A percentile compares a stretch with the other conserved stretches of the same genome.
Conservation (phyloP, 2,797 vertebrate genomes). For the Lithobates pipiens region DNA sequence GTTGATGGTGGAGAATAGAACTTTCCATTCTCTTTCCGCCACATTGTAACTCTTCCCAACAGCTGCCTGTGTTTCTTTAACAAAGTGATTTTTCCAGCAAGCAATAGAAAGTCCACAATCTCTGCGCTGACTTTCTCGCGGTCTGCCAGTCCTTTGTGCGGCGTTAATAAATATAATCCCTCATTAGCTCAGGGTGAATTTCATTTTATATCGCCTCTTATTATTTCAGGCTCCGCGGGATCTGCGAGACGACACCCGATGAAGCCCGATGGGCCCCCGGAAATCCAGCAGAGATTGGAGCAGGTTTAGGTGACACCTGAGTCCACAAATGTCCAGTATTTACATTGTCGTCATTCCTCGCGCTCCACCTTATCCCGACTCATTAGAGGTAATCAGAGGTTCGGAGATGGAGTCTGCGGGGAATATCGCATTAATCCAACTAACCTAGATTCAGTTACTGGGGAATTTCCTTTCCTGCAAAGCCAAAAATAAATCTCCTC, state of each 20-base stretch:
- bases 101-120: neutral
- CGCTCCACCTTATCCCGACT: neutral
- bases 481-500: neutral
- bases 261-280: neutral
- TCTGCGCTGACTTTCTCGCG: neutral
- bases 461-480: neutral
- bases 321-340: slow-evolving; percentile 33
- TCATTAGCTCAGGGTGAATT: slow-evolving; percentile 19
- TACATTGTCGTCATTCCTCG: slow-evolving; percentile 22
- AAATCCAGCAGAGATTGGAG: slow-evolving; percentile 27
- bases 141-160: neutral
- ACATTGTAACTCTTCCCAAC: no score
- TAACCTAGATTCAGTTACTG: slow-evolving; percentile 12
- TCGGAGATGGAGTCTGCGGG: neutral
- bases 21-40: no score
- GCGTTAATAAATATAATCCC: slow-evolving; percentile 12
- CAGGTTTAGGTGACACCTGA: slow-evolving; percentile 37
- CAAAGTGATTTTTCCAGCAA: neutral
- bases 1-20: no score
- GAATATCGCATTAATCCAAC: neutral
- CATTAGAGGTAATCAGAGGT: slow-evolving; percentile 7
- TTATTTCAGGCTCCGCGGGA: slow-evolving; percentile 27
- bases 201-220: slow-evolving; percentile 4
- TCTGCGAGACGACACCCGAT: neutral
- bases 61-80: neutral